These are phyloP conservation scores for Tinea semifulvella DNA, from an alignment of 2,888 invertebrate genomes.

Conservation along the genomic window DNA sequence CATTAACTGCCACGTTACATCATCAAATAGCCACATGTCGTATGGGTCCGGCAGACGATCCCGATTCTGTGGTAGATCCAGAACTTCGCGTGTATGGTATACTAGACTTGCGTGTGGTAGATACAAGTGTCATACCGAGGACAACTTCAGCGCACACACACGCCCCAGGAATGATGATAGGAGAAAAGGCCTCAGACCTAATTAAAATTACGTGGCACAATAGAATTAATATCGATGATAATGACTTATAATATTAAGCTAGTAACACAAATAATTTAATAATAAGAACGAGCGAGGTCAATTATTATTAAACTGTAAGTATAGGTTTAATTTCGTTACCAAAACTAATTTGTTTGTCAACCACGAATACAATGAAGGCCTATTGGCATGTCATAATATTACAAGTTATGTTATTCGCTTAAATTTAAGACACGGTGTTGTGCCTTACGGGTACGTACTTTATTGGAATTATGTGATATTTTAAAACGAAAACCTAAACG, in stretches of 20 bases:
- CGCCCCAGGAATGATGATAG: conserved; percentile 66
- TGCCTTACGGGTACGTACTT: no score
- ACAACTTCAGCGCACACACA: conserved; percentile 64
- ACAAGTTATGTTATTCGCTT: no score
- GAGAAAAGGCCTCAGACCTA: conserved; percentile 65
- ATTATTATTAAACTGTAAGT: neutral
- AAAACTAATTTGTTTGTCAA: no score
- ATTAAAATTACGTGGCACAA: conserved; percentile 51
- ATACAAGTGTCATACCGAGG: conserved; percentile 63
- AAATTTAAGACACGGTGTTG: no score
- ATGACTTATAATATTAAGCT: neutral
- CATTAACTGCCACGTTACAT: conserved; percentile 69
- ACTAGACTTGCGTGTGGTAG: conserved; percentile 53
- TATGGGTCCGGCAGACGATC: conserved; percentile 70
- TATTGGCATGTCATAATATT: no score
- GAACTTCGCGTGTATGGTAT: conserved; percentile 59
- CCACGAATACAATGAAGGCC: no score
- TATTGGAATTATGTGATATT: no score
- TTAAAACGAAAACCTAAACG: no score
- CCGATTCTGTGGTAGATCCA: conserved; percentile 71
- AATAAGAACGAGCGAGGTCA: conserved; percentile 2
- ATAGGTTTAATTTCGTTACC: neutral
- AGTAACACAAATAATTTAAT: neutral
- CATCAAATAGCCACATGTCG: conserved; percentile 73
- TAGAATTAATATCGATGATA: neutral